Evolutionary conservation across 1,140 invertebrate genomes (phyloP).

Genomic region (Zaprionus ornatus): DNA sequence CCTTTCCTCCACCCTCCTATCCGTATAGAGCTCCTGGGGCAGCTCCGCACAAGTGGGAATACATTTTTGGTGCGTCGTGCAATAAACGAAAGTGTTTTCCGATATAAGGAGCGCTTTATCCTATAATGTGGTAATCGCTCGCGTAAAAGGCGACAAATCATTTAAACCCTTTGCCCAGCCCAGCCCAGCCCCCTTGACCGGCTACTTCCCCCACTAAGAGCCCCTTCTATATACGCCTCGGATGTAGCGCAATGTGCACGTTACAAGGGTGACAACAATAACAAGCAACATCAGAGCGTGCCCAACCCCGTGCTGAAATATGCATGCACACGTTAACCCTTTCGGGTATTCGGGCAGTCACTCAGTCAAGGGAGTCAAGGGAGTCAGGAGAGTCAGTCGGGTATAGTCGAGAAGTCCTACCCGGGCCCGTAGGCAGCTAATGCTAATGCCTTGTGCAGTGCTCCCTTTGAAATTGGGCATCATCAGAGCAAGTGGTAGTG

Average conservation of each 20-base stretch:
- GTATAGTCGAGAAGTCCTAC: background rate
- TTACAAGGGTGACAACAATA: constrained; percentile 75
- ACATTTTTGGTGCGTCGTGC: constrained; percentile 53
- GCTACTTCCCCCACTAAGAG: background rate
- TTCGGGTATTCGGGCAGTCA: constrained; percentile 39
- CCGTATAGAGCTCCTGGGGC: constrained; percentile 10
- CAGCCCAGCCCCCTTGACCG: background rate
- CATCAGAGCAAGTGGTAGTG: constrained; percentile 32
- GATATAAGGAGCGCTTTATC: constrained; percentile 77
- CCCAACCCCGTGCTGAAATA: constrained; percentile 36
- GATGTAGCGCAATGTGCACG: constrained; percentile 26
- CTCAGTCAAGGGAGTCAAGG: constrained; percentile 15
- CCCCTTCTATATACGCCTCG: background rate
- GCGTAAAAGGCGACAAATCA: constrained; percentile 83
- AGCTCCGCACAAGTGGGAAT: constrained; percentile 65
- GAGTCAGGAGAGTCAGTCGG: background rate
- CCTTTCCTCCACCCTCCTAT: background rate
- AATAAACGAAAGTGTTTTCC: constrained; percentile 82
- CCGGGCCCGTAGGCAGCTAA: constrained; percentile 49
- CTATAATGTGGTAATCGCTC: constrained; percentile 83
- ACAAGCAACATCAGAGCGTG: constrained; percentile 7
- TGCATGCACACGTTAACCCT: constrained; percentile 71
- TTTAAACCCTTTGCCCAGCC: constrained; percentile 66
- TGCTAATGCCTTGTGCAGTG: constrained; percentile 40
- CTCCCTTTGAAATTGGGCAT: constrained; percentile 65